phyloP scores from a whole-genome alignment of 1,140 invertebrate genomes.

The Acromyrmex heyeri region DNA sequence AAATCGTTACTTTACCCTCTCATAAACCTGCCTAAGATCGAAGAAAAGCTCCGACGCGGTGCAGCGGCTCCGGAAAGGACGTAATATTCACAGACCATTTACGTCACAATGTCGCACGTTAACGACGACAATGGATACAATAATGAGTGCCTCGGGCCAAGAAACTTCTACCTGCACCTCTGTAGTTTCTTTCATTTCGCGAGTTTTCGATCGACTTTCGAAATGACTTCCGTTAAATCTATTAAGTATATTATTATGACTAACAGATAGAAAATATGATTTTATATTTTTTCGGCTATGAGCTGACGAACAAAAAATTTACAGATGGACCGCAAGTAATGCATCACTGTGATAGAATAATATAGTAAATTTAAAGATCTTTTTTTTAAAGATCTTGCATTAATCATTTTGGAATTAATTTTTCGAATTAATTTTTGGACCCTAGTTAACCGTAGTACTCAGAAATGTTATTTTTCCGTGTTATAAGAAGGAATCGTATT shows the following conservation, averaged over 20 bases:
- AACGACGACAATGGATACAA: conserved; percentile 75
- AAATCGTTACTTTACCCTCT: conserved; percentile 60
- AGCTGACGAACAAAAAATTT: no score
- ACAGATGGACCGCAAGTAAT: no score
- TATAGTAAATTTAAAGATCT: neutral
- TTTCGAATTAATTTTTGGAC: neutral
- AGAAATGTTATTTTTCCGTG: neutral
- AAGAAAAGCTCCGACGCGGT: neutral
- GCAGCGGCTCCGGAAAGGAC: conserved; percentile 55
- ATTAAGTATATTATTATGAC: neutral
- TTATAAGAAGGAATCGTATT: neutral
- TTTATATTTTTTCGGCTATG: no score
- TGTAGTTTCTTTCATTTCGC: conserved; percentile 28
- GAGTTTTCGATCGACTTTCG: conserved; percentile 1
- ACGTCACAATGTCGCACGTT: conserved; percentile 75
- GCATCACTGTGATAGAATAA: no score
- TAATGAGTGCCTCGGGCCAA: conserved; percentile 74
- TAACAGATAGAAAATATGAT: neutral
- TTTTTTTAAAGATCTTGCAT: neutral
- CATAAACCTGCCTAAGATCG: conserved; percentile 66
- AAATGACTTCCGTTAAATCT: conserved; percentile 7
- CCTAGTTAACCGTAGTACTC: neutral
- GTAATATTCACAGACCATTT: conserved; percentile 79
- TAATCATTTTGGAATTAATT: neutral
- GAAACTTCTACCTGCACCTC: conserved; percentile 70